Evolutionary conservation across 2,797 vertebrate species (phyloP).

Genomic region (Mallotus villosus): DNA sequence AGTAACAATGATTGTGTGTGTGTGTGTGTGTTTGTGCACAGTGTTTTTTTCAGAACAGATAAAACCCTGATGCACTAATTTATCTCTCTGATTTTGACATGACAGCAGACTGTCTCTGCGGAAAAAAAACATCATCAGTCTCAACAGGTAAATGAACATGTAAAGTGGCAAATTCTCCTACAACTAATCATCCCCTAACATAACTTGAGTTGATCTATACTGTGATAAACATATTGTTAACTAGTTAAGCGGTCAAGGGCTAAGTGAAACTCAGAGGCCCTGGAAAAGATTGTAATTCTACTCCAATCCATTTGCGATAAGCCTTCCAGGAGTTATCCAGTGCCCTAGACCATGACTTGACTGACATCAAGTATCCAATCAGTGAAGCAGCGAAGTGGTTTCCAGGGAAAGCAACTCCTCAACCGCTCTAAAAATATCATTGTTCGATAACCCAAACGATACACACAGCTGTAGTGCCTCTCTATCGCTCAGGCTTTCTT

Average conservation of each 20-base stretch:
- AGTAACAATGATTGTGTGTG: not conserved
- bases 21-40: conserved; percentile 11
- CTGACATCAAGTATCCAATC: conserved; percentile 32
- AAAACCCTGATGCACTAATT: not conserved
- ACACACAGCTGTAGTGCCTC: conserved; percentile 14
- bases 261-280: no score
- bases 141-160: no score
- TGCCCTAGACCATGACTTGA: conserved; percentile 9
- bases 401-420: conserved; percentile 47
- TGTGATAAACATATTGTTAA: no score
- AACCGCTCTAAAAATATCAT: conserved; percentile 54
- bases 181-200: no score
- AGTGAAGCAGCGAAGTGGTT: conserved; percentile 42
- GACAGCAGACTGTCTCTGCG: no score
- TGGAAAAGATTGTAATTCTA: conserved; percentile 12
- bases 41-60: not conserved
- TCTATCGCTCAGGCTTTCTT: not conserved
- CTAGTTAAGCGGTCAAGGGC: no score
- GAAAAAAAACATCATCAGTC: no score
- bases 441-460: conserved; percentile 23
- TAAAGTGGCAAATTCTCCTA: no score
- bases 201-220: no score
- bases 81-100: not conserved
- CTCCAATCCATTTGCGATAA: not conserved
- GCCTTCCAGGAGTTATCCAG: conserved; percentile 14